Conservation (phyloP, 2,888 invertebrate species). For the Metacarcinus magister region DNA sequence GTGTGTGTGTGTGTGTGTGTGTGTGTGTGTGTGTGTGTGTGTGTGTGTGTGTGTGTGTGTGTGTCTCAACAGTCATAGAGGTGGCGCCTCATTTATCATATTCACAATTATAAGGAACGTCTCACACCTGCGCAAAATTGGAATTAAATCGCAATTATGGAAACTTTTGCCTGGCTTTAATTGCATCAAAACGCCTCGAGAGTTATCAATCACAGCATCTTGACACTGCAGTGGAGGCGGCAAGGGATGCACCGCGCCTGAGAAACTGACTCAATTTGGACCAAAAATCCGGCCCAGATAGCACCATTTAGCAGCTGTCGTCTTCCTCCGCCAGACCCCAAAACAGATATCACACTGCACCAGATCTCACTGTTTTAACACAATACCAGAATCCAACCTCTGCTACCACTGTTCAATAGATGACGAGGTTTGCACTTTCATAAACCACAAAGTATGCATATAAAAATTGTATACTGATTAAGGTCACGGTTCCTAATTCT, state of each 20-base stretch:
- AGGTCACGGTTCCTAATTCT: background rate
- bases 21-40: background rate
- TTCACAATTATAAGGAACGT: background rate
- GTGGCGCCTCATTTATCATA: background rate
- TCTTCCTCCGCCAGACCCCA: background rate
- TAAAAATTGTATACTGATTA: background rate
- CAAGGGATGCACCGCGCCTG: background rate
- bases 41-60: background rate
- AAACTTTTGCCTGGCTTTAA: slow-evolving; percentile 1
- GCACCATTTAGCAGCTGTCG: background rate
- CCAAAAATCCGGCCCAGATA: slow-evolving; percentile 3
- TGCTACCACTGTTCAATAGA: background rate
- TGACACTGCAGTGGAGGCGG: background rate
- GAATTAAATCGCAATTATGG: background rate
- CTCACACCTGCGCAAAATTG: background rate
- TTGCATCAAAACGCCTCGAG: background rate
- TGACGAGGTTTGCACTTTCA: background rate
- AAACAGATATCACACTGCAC: background rate
- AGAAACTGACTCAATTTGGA: background rate
- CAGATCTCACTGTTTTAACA: background rate
- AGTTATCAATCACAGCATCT: background rate
- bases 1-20: background rate
- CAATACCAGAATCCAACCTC: background rate
- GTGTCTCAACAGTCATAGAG: background rate
- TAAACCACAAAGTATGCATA: background rate